Conservation (phyloP, 2,113 vertebrate species). For the Hippolais icterina region DNA sequence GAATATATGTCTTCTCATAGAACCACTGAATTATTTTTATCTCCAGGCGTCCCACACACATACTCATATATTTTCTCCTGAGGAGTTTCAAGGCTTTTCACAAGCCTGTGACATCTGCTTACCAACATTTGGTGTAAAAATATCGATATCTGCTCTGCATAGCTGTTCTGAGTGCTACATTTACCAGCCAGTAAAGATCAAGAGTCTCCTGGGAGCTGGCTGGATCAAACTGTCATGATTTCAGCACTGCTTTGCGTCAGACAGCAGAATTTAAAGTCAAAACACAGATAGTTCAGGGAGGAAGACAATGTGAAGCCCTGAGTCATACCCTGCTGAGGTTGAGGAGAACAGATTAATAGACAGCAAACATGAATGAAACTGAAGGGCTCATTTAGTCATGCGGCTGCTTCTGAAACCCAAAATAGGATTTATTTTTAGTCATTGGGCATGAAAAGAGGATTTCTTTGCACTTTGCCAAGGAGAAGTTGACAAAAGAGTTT, state of each 20-base stretch:
- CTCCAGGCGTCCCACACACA: conserved; percentile 16
- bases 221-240: conserved; percentile 60
- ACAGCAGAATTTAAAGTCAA: conserved; percentile 63
- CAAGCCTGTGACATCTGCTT: conserved; percentile 47
- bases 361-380: conserved; percentile 53
- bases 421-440: conserved; percentile 59
- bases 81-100: conserved; percentile 45
- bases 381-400: background rate
- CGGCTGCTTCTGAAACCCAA: conserved; percentile 14
- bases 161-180: conserved; percentile 20
- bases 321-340: conserved; percentile 64
- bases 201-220: conserved; percentile 47
- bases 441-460: background rate
- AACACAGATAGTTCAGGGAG: conserved; percentile 42
- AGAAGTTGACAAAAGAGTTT: background rate
- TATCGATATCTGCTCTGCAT: conserved; percentile 18
- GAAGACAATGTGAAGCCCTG: conserved; percentile 64
- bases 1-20: background rate
- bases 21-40: conserved; percentile 6
- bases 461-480: background rate
- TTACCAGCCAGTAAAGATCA: conserved; percentile 49
- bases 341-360: conserved; percentile 38
- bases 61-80: background rate
- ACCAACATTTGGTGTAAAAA: conserved; percentile 58
- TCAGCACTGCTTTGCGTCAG: conserved; percentile 70